These are phyloP conservation scores for Rhegmatorhina hoffmannsi DNA, from an alignment of 2,113 vertebrate genomes.

Conservation along the genomic window DNA sequence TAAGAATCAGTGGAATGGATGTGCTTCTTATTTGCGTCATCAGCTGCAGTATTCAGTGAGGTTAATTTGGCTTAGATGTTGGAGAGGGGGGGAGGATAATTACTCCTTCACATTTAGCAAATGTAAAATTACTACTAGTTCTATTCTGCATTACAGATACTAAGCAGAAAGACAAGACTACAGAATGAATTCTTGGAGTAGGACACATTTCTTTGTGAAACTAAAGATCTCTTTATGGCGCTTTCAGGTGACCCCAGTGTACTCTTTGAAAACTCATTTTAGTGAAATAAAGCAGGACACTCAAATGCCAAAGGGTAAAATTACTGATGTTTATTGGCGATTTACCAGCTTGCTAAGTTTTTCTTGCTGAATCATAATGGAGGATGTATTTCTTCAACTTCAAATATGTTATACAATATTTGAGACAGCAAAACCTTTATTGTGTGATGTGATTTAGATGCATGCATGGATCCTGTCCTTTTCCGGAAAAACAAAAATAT, in stretches of 20 bases:
- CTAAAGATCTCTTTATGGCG: neutral
- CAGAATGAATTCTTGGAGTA: neutral
- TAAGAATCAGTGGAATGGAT: neutral
- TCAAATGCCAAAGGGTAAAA: neutral
- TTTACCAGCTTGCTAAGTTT: neutral
- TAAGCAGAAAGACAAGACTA: neutral
- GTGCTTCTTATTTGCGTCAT: neutral
- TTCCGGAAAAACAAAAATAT: conserved; percentile 17
- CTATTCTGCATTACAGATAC: neutral
- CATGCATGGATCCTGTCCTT: conserved; percentile 11
- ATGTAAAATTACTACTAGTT: neutral
- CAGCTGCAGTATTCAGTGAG: neutral
- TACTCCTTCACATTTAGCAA: neutral
- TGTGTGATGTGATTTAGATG: neutral
- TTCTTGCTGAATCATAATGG: neutral
- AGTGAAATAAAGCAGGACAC: neutral
- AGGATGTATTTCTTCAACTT: neutral
- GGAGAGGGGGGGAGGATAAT: neutral
- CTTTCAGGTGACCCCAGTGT: neutral
- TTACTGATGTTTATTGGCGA: neutral
- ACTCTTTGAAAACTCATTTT: neutral
- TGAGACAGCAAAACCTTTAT: neutral
- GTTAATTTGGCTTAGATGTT: neutral
- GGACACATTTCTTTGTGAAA: neutral
- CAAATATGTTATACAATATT: neutral